Percentiles rank a stretch among this genome's conserved stretches.
Evolutionary conservation across 2,113 vertebrate species (phyloP).

Genomic region (Lepisosteus oculatus): DNA sequence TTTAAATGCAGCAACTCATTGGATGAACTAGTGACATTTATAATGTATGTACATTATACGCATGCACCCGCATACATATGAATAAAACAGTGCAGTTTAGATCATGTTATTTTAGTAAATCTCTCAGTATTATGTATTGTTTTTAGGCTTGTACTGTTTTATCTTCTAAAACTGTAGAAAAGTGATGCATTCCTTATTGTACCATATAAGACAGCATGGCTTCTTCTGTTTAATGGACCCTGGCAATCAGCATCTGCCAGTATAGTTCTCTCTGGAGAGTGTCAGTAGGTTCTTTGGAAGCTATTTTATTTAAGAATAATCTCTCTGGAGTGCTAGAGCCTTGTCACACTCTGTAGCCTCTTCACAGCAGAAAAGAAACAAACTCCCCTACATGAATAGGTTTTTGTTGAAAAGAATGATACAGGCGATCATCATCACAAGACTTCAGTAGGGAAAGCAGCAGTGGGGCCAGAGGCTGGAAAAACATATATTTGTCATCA

Average conservation of each 20-base stretch:
- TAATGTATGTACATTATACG: not conserved
- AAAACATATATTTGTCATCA: not conserved
- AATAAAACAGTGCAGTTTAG: not conserved
- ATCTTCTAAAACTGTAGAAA: not conserved
- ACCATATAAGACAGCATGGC: conserved; percentile 31
- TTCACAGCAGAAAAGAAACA: conserved; percentile 12
- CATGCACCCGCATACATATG: not conserved
- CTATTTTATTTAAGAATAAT: conserved; percentile 34
- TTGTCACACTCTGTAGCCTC: conserved; percentile 34
- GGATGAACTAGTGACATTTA: not conserved
- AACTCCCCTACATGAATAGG: conserved; percentile 12
- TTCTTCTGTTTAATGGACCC: conserved; percentile 35
- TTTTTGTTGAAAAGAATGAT: conserved; percentile 17
- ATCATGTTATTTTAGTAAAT: not conserved
- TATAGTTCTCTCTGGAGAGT: conserved; percentile 24
- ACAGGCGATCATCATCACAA: conserved; percentile 1
- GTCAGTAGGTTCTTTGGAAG: conserved; percentile 25
- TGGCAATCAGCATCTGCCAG: conserved; percentile 29
- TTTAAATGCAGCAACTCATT: not conserved
- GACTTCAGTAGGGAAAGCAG: conserved; percentile 1
- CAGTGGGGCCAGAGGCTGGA: not conserved
- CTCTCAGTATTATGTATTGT: not conserved
- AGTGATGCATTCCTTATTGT: conserved; percentile 14
- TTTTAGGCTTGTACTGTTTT: not conserved
- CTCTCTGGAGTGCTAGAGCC: conserved; percentile 34